These are phyloP conservation scores for Hirtodrosophila confusa DNA, from an alignment of 2,888 invertebrate species.

Conservation along the genomic window DNA sequence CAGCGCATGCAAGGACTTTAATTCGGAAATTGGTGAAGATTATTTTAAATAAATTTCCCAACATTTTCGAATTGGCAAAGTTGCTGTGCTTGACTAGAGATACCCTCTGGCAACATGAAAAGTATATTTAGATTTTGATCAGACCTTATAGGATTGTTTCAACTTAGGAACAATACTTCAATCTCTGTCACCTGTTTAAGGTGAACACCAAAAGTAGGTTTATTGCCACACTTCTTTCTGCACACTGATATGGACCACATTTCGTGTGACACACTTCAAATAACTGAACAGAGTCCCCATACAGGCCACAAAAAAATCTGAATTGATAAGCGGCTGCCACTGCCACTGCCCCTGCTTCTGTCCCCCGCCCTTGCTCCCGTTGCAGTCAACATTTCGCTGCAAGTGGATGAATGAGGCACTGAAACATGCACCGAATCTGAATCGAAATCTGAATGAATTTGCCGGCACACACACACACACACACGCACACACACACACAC, in stretches of 20 bases:
- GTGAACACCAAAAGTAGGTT: too few species aligned
- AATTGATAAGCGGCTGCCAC: slow-evolving; percentile 55
- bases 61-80: too few species aligned
- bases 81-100: too few species aligned
- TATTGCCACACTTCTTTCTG: background rate
- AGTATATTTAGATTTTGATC: too few species aligned
- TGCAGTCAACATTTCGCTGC: slow-evolving; percentile 42
- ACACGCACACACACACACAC: slow-evolving; percentile 2
- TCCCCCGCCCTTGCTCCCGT: slow-evolving; percentile 14
- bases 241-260: slow-evolving; percentile 9
- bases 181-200: too few species aligned
- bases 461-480: slow-evolving; percentile 36
- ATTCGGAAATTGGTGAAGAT: background rate
- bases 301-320: slow-evolving; percentile 13
- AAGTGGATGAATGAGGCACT: slow-evolving; percentile 68
- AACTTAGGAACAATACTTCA: too few species aligned
- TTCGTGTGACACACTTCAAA: slow-evolving; percentile 22
- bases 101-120: too few species aligned
- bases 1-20: slow-evolving; percentile 4
- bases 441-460: slow-evolving; percentile 69
- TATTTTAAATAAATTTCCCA: too few species aligned
- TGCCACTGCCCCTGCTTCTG: slow-evolving; percentile 2
- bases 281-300: background rate
- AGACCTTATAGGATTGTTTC: too few species aligned
- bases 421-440: slow-evolving; percentile 56